These are phyloP conservation scores for Dendroctonus valens DNA, from an alignment of 1,140 invertebrate species.

Conservation along the genomic window DNA sequence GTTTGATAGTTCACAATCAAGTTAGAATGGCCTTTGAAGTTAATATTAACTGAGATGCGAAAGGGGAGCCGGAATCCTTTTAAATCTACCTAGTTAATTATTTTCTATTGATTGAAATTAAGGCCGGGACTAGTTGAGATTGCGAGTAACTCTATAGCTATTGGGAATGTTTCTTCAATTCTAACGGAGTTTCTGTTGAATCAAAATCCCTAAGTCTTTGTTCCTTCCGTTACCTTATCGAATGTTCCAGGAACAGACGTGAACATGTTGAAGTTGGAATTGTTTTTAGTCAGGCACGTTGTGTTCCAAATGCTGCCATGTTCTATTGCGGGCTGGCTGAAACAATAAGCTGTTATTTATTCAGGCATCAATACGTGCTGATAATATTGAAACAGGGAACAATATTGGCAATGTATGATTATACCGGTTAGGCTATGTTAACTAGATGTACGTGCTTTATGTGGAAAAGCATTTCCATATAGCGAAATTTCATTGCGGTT, in stretches of 20 bases:
- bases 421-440: not conserved
- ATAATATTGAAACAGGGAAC: slow-evolving; percentile 1
- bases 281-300: not conserved
- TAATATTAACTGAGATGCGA: too few species aligned
- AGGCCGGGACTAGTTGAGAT: not conserved
- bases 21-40: too few species aligned
- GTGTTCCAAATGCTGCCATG: not conserved
- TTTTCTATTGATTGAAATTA: too few species aligned
- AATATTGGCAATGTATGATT: slow-evolving; percentile 1
- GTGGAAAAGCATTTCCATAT: too few species aligned
- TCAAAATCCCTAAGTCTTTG: not conserved
- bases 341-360: slow-evolving; percentile 6
- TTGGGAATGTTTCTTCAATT: not conserved
- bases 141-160: not conserved
- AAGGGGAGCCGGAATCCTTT: too few species aligned
- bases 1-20: too few species aligned
- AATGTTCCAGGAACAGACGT: not conserved
- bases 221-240: not conserved
- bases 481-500: too few species aligned
- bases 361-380: slow-evolving; percentile 10
- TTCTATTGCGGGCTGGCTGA: not conserved
- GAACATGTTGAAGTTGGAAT: not conserved
- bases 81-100: too few species aligned
- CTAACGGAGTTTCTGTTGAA: not conserved
- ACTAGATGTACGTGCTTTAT: too few species aligned